Base-by-base conservation (phyloP, 2,797 vertebrate species). In the Crypturellus tataupa region DNA sequence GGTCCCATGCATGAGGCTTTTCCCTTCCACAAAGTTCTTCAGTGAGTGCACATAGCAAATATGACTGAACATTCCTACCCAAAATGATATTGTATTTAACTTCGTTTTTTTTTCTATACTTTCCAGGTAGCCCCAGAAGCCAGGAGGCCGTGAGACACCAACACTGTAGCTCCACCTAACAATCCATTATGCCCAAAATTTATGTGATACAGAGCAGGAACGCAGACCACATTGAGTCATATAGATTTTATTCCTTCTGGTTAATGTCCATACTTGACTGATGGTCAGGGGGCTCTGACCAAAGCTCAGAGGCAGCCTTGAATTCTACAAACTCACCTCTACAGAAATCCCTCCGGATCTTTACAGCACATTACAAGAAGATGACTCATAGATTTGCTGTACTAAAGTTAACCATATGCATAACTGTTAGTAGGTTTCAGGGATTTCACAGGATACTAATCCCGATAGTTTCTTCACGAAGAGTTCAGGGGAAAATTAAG, bases 131-230 rank as follows among this genome's bases (percentile, higher is more conserved):
- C 11, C 25, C 11, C 20, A 81, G 49, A 67, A 84, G 46, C 11
- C 62, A 92, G 35, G 2, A 92, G 62, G 3, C 35, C 56, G 44
- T 4, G 24, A 65, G 35, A 72, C 0, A 2, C 2, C 53, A 67
- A 5, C 16, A 16, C 12, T 56, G 42, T n/a, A 58, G 44, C 18
- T 64, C 13, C 62, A 4, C 5, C 6, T 44, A 77, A 77, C 9
- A 64, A 58, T 47, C 0, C 0, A 0, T 42, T 64, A 6, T 19
- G 47, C 44, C n/a, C 5, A 72, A 93, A 82, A 31, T 27, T n/a
- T 25, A 29, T 2, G 8, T 24, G 15, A 64, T 55, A 70, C 4
- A 9, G 17, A 64, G 21, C 10, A 42, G 44, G 2, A 51, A 31
- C 37, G 14, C 35, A 29, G 55, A 13, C 37, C 46, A 44, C 33